Percentiles rank a stretch among this genome's conserved stretches.
These are phyloP conservation scores for Drosophila ambigua DNA, from an alignment of 1,140 invertebrate species.

Conservation along the genomic window DNA sequence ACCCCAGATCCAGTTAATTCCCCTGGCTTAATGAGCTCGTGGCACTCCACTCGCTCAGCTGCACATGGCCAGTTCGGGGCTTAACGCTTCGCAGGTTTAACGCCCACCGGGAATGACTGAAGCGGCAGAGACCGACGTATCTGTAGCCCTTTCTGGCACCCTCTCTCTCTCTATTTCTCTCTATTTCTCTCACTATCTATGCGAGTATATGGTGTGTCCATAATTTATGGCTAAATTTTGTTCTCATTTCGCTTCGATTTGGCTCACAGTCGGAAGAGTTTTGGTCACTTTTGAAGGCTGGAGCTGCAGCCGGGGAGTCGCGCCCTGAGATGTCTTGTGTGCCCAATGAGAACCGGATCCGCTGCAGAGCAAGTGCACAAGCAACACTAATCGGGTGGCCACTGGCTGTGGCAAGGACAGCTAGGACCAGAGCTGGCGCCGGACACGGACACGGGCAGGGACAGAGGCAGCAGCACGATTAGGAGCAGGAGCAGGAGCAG, in stretches of 20 bases:
- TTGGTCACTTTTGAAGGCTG: slow-evolving; percentile 15
- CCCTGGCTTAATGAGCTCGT: slow-evolving; percentile 35
- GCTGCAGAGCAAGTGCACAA: slow-evolving; percentile 55
- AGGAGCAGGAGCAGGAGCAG: slow-evolving; percentile 47
- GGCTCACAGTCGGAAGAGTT: slow-evolving; percentile 3
- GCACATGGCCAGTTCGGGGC: slow-evolving; percentile 16
- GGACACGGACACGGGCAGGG: not conserved
- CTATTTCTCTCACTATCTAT: no score
- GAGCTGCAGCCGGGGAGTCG: slow-evolving; percentile 39
- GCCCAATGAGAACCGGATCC: slow-evolving; percentile 42
- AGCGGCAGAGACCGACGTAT: not conserved
- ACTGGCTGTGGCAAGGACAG: not conserved
- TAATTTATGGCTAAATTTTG: not conserved
- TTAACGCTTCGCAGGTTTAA: slow-evolving; percentile 41
- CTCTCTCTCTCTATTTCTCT: no score
- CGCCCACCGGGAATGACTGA: slow-evolving; percentile 10
- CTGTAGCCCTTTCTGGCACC: no score
- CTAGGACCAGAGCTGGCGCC: not conserved
- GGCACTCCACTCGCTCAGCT: slow-evolving; percentile 19
- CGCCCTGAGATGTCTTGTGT: slow-evolving; percentile 59
- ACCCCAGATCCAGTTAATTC: slow-evolving; percentile 25
- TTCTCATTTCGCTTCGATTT: slow-evolving; percentile 3
- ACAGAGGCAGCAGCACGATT: slow-evolving; percentile 23
- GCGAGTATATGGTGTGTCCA: no score
- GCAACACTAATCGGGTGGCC: slow-evolving; percentile 47